Conservation (phyloP, 1,140 invertebrate species). For the Geopemphigus sp. region DNA sequence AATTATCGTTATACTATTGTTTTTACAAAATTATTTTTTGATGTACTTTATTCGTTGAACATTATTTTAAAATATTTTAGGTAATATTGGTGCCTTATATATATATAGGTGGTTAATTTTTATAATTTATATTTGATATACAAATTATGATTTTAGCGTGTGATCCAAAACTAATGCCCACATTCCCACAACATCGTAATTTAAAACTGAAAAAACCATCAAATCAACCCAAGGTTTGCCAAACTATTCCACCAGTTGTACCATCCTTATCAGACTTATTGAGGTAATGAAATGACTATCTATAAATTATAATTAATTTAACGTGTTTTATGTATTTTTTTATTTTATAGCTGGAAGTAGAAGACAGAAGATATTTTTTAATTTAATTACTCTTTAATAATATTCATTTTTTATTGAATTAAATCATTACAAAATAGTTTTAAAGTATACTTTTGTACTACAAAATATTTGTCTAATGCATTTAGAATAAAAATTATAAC, state of each 20-base stretch:
- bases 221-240: slow-evolving; percentile 56
- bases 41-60: no score
- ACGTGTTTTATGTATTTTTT: not conserved
- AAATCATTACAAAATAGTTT: not conserved
- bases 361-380: not conserved
- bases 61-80: no score
- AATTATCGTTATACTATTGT: no score
- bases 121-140: no score
- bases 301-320: not conserved
- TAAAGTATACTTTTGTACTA: not conserved
- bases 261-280: slow-evolving; percentile 37
- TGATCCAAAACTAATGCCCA: slow-evolving; percentile 94
- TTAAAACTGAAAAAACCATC: slow-evolving; percentile 63
- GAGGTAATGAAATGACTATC: not conserved
- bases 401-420: not conserved
- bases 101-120: no score
- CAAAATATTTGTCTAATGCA: slow-evolving; percentile 8
- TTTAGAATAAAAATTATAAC: not conserved
- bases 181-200: slow-evolving; percentile 93
- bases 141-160: slow-evolving; percentile 65
- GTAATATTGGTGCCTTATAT: no score
- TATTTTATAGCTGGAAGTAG: slow-evolving; percentile 35
- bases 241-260: slow-evolving; percentile 37
- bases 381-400: not conserved
- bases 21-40: no score